Conservation (phyloP, 2,888 invertebrate species). For the Ganaspis brasiliensis region DNA sequence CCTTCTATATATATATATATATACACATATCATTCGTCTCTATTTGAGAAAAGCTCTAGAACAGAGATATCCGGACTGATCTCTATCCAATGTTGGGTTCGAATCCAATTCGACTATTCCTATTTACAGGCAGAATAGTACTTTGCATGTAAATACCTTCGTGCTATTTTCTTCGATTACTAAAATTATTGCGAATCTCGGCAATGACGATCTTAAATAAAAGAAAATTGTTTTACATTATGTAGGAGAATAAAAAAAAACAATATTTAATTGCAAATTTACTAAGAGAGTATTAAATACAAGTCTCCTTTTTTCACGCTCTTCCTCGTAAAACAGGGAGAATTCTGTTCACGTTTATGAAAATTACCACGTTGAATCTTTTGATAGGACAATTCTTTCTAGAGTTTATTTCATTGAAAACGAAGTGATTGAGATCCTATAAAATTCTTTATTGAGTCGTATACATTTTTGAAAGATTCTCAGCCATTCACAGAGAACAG, state of each 20-base stretch:
- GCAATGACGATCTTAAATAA: too few species aligned
- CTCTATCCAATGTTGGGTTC: constrained; percentile 12
- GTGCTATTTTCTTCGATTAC: background rate
- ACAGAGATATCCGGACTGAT: constrained; percentile 14
- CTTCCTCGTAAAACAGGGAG: background rate
- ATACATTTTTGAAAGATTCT: constrained; percentile 32
- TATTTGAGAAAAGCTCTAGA: constrained; percentile 16
- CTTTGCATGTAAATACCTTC: background rate
- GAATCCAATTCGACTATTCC: background rate
- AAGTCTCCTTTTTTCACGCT: too few species aligned
- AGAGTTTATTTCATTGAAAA: constrained; percentile 7
- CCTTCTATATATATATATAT: background rate
- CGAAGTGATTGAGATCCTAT: constrained; percentile 10
- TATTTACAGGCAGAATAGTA: background rate
- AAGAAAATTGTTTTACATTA: too few species aligned
- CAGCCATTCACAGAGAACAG: constrained; percentile 16
- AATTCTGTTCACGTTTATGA: background rate
- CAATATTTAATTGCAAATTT: too few species aligned
- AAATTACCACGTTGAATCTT: background rate
- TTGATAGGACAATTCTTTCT: background rate
- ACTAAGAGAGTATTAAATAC: too few species aligned
- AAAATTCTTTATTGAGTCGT: constrained; percentile 34
- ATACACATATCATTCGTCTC: constrained; percentile 11
- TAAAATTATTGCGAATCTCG: background rate
- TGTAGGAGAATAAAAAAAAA: too few species aligned